Percentiles rank a stretch among this genome's conserved stretches.
phyloP scores from a whole-genome alignment of 2,113 vertebrate species.

The Myodes glareolus region DNA sequence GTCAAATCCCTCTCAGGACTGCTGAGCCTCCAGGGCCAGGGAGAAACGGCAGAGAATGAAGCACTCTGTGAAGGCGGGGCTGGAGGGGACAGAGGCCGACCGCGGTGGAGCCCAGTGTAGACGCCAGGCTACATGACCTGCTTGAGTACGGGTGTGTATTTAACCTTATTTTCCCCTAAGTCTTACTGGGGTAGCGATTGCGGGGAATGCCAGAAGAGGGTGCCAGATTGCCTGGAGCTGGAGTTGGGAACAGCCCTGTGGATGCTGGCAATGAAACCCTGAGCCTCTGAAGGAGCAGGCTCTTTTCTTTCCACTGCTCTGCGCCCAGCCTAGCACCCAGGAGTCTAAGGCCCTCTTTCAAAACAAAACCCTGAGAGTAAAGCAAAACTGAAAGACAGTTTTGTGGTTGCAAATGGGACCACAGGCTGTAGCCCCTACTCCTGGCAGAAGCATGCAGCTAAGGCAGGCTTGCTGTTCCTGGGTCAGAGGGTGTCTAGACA shows the following conservation, averaged over 20 bases:
- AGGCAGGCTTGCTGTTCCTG: too few relatives aligned
- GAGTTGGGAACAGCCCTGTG: neutral
- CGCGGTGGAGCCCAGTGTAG: neutral
- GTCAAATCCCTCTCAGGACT: neutral
- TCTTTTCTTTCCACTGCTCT: neutral
- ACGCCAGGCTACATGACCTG: neutral
- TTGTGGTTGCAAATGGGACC: neutral
- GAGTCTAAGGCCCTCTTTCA: neutral
- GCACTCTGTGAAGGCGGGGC: too few relatives aligned
- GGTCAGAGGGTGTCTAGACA: neutral
- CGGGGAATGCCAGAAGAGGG: neutral
- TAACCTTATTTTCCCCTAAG: neutral
- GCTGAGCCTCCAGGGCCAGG: neutral
- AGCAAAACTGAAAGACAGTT: neutral
- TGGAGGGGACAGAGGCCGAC: neutral
- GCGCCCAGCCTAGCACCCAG: neutral
- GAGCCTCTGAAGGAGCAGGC: neutral
- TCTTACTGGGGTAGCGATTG: neutral
- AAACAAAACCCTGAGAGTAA: neutral
- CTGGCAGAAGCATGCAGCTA: neutral
- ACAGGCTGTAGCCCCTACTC: neutral
- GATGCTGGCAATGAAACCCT: neutral
- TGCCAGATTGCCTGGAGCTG: too few relatives aligned
- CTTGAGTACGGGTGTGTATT: neutral
- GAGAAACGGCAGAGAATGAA: neutral